A percentile compares a stretch with the other conserved stretches of the same genome.
phyloP scores from a whole-genome alignment of 1,140 invertebrate species.

The Zaprionus inermis region DNA sequence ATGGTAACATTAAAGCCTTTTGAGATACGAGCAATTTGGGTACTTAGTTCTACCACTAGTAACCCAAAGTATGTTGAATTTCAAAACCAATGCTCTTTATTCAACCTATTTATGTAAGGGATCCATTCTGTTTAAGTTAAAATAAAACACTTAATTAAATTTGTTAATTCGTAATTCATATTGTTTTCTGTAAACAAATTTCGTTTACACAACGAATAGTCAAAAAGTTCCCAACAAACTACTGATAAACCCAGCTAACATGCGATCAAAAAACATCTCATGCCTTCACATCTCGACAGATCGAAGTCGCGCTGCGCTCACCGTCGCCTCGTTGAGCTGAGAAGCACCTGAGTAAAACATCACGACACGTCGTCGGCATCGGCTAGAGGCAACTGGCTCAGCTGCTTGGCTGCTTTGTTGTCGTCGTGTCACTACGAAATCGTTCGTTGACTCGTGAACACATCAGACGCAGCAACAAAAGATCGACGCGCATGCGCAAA shows the following conservation, averaged over 20 bases:
- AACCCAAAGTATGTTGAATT: neutral
- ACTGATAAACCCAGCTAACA: constrained; percentile 36
- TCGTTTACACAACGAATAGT: constrained; percentile 47
- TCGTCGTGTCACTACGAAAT: constrained; percentile 74
- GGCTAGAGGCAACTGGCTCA: constrained; percentile 17
- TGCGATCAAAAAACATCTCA: constrained; percentile 44
- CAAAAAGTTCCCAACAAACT: constrained; percentile 1
- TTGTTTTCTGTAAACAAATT: constrained; percentile 25
- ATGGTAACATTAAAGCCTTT: constrained; percentile 45
- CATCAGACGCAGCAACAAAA: constrained; percentile 37
- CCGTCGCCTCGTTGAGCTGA: neutral
- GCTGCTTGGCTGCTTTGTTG: constrained; percentile 22
- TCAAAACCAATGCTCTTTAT: no score
- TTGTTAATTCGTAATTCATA: neutral
- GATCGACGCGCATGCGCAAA: constrained; percentile 71
- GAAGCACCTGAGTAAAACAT: constrained; percentile 25
- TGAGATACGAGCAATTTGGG: constrained; percentile 56
- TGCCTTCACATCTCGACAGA: constrained; percentile 25
- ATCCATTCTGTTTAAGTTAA: no score
- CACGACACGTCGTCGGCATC: constrained; percentile 15
- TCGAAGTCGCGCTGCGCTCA: constrained; percentile 17
- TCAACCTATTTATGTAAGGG: no score
- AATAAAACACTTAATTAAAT: constrained; percentile 6
- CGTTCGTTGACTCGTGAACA: constrained; percentile 80
- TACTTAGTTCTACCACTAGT: constrained; percentile 28